A percentile compares a stretch with the other conserved stretches of the same genome.
phyloP scores from a whole-genome alignment of 2,888 invertebrate genomes.

The Dichetophora obliterata region DNA sequence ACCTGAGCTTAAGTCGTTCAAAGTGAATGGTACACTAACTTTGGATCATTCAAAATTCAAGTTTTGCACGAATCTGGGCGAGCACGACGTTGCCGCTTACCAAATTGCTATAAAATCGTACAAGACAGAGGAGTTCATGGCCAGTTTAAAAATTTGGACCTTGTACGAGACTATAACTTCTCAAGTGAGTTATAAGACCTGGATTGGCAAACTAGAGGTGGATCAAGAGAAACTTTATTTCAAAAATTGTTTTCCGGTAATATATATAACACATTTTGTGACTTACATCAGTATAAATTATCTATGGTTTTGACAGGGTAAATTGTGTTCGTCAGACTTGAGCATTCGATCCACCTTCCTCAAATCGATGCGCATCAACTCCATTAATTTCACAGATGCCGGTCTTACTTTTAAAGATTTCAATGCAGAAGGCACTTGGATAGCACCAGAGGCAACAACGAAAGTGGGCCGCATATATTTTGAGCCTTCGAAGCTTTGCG shows the following conservation, averaged over 20 bases:
- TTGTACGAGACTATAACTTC: slow-evolving; percentile 78
- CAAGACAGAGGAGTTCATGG: slow-evolving; percentile 75
- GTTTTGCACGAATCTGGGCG: slow-evolving; percentile 56
- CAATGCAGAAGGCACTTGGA: slow-evolving; percentile 64
- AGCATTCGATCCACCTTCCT: slow-evolving; percentile 86
- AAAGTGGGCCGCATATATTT: slow-evolving; percentile 77
- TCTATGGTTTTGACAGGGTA: slow-evolving; percentile 74
- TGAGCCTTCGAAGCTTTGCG: slow-evolving; percentile 81
- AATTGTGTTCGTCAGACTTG: slow-evolving; percentile 81
- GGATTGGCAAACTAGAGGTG: slow-evolving; percentile 79
- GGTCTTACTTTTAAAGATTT: slow-evolving; percentile 74
- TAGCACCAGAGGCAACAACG: slow-evolving; percentile 71
- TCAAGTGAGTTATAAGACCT: slow-evolving; percentile 82
- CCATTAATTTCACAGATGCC: slow-evolving; percentile 73
- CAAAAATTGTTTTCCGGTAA: slow-evolving; percentile 85
- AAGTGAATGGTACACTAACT: slow-evolving; percentile 44
- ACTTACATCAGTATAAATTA: neutral
- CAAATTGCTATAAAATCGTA: slow-evolving; percentile 78
- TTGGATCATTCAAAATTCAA: slow-evolving; percentile 52
- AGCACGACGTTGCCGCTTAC: slow-evolving; percentile 70
- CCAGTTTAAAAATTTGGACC: slow-evolving; percentile 81
- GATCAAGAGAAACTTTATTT: slow-evolving; percentile 79
- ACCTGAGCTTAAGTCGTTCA: slow-evolving; percentile 42
- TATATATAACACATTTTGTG: slow-evolving; percentile 60
- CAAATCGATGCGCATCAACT: slow-evolving; percentile 80